These are phyloP conservation scores for Verasper variegatus DNA, from an alignment of 2,113 vertebrate genomes.

Conservation along the genomic window DNA sequence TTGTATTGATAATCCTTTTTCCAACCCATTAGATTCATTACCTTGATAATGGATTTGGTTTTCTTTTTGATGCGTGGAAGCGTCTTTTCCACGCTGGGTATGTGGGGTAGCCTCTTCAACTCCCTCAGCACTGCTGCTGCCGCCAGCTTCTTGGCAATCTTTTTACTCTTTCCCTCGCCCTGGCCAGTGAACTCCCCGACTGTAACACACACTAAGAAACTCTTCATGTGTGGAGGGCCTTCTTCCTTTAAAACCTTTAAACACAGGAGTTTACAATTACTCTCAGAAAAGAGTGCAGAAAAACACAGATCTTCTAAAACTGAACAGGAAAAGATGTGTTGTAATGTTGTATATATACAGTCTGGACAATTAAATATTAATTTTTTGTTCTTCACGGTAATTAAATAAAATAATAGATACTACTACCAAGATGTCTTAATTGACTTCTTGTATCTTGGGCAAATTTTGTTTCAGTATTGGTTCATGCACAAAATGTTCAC, in stretches of 20 bases:
- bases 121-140: constrained; percentile 92
- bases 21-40: constrained; percentile 59
- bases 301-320: background rate
- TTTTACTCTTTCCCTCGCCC: constrained; percentile 98
- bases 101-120: constrained; percentile 90
- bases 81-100: constrained; percentile 91
- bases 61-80: constrained; percentile 99
- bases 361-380: background rate
- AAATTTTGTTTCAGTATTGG: too few species aligned
- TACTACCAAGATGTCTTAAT: background rate
- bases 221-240: constrained; percentile 98
- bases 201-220: constrained; percentile 91
- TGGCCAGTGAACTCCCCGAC: constrained; percentile 94
- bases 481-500: too few species aligned
- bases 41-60: constrained; percentile 97
- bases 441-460: too few species aligned
- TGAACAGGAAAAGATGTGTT: background rate
- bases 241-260: constrained; percentile 94
- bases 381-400: too few species aligned
- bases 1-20: background rate
- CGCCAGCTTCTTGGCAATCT: constrained; percentile 97
- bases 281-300: constrained; percentile 18
- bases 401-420: background rate
- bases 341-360: background rate
- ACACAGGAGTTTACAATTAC: constrained; percentile 38